Evolutionary conservation across 2,113 vertebrate genomes (phyloP).

Genomic region (Anser brachyrhynchus): DNA sequence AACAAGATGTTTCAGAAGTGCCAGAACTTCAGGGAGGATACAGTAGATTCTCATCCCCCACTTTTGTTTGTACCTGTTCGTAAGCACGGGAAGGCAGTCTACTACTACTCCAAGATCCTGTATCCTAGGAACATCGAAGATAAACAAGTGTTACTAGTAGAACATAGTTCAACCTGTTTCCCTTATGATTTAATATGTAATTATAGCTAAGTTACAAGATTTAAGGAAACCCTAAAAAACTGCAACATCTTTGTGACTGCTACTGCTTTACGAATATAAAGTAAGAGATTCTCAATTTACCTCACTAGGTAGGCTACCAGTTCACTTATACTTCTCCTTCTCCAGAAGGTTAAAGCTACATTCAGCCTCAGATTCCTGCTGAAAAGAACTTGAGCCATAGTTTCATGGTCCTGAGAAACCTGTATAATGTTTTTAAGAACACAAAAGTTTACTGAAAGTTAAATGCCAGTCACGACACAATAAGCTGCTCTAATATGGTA

Average conservation of each 20-base stretch:
- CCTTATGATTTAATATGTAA: background rate
- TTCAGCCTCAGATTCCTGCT: constrained; percentile 90
- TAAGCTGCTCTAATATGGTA: background rate
- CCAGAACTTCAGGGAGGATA: background rate
- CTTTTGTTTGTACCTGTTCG: constrained; percentile 83
- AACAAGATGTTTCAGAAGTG: constrained; percentile 48
- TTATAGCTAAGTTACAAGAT: background rate
- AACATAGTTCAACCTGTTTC: background rate
- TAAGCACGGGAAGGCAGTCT: constrained; percentile 92
- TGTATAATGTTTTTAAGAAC: constrained; percentile 49
- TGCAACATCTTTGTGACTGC: background rate
- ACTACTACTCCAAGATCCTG: constrained; percentile 90
- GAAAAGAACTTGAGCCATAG: constrained; percentile 89
- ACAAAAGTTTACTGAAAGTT: background rate
- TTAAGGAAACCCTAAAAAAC: background rate
- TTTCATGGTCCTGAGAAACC: constrained; percentile 89
- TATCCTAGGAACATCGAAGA: constrained; percentile 78
- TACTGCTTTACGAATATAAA: background rate
- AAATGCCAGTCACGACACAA: background rate
- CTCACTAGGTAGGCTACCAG: constrained; percentile 91
- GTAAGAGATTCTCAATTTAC: constrained; percentile 73
- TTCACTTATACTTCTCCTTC: constrained; percentile 88
- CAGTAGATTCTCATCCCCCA: background rate
- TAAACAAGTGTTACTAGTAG: background rate
- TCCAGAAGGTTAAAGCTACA: constrained; percentile 91